These are phyloP conservation scores for Isoperla grammatica DNA, from an alignment of 2,888 invertebrate genomes.

Conservation along the genomic window DNA sequence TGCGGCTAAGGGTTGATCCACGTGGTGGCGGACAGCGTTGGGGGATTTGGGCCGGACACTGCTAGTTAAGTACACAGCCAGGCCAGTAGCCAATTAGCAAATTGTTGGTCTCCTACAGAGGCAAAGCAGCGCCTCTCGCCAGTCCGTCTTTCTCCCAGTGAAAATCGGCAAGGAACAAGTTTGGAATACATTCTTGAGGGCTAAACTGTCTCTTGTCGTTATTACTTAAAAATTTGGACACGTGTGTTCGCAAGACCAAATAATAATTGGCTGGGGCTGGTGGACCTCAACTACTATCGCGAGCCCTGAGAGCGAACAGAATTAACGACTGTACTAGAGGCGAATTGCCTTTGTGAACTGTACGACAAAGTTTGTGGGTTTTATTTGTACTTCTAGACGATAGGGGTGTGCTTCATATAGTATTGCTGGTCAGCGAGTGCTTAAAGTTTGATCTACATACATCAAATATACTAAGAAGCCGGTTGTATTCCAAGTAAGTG, in stretches of 20 bases:
- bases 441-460: too few relatives aligned
- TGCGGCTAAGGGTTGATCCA: background rate
- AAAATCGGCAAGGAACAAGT: background rate
- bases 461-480: too few relatives aligned
- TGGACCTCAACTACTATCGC: too few relatives aligned
- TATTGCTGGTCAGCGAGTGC: too few relatives aligned
- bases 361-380: too few relatives aligned
- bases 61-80: background rate
- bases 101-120: background rate
- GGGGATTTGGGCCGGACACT: background rate
- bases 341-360: too few relatives aligned
- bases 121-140: background rate
- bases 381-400: too few relatives aligned
- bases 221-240: background rate
- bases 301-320: too few relatives aligned
- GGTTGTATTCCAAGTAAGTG: too few relatives aligned
- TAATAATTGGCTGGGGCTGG: background rate
- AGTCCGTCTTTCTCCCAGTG: too few relatives aligned
- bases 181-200: conserved; percentile 9
- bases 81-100: background rate
- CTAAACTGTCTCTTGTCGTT: background rate
- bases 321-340: too few relatives aligned
- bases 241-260: background rate
- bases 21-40: background rate
- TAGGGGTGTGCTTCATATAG: too few relatives aligned